Conservation (phyloP, 2,113 vertebrate genomes). For the Chunga burmeisteri region DNA sequence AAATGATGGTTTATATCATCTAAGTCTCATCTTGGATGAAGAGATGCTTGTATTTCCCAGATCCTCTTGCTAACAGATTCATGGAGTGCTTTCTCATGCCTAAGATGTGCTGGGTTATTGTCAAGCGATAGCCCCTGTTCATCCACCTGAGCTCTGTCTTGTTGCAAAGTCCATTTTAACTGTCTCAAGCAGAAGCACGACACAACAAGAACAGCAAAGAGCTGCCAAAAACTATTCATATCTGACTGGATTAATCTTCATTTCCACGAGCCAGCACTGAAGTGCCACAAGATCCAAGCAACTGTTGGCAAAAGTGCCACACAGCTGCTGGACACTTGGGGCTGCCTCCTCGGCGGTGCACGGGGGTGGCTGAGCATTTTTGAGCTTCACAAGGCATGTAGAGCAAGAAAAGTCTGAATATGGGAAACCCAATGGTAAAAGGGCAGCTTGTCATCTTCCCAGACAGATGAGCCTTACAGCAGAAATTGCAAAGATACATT, state of each 20-base stretch:
- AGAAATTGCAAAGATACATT: not conserved
- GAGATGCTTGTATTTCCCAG: not conserved
- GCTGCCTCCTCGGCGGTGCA: not conserved
- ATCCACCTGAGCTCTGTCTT: not conserved
- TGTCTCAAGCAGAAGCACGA: not conserved
- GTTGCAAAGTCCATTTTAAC: not conserved
- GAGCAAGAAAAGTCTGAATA: not conserved
- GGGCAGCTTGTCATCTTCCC: not conserved
- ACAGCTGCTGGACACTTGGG: not conserved
- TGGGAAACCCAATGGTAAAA: not conserved
- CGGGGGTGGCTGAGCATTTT: not conserved
- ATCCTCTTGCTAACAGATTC: not conserved
- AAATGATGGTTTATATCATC: not conserved
- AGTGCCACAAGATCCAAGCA: not conserved
- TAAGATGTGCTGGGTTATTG: not conserved
- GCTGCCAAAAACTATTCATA: not conserved
- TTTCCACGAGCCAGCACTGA: not conserved
- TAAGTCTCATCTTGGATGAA: not conserved
- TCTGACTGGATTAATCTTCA: not conserved
- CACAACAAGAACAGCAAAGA: not conserved
- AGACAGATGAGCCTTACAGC: fast-evolving
- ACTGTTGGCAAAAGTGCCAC: not conserved
- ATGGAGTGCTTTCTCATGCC: not conserved
- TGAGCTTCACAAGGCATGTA: not conserved
- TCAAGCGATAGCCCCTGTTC: not conserved